phyloP scores from a whole-genome alignment of 2,888 invertebrate genomes.

The Dryobotodes eremita region DNA sequence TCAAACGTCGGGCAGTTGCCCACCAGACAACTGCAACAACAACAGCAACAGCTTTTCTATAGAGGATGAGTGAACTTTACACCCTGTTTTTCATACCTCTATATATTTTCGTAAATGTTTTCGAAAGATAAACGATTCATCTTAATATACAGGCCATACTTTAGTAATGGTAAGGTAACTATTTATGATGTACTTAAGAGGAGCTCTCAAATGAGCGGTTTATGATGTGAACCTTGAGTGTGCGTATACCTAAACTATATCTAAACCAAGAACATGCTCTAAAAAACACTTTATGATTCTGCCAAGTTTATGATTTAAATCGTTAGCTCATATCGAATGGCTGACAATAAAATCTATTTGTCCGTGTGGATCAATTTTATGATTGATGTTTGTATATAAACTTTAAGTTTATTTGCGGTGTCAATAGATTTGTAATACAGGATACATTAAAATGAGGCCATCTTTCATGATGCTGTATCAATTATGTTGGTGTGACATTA shows the following conservation, averaged over 20 bases:
- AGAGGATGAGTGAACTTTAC: too few species aligned
- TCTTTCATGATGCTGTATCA: conserved; percentile 18
- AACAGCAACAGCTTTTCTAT: too few species aligned
- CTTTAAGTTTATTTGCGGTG: conserved; percentile 28
- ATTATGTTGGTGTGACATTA: neutral
- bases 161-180: neutral
- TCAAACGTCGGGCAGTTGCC: too few species aligned
- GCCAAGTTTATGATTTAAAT: conserved; percentile 34
- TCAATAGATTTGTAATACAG: conserved; percentile 31
- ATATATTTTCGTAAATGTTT: neutral
- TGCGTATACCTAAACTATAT: neutral
- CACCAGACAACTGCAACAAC: too few species aligned
- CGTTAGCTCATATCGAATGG: conserved; percentile 30
- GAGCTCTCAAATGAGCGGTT: neutral
- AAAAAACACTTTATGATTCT: conserved; percentile 32
- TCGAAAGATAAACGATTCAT: neutral
- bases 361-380: conserved; percentile 29
- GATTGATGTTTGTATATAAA: conserved; percentile 32
- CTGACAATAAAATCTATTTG: conserved; percentile 45
- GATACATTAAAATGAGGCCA: conserved; percentile 17
- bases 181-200: conserved; percentile 7
- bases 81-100: too few species aligned
- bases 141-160: neutral
- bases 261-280: conserved; percentile 16
- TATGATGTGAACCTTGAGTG: neutral